Percentiles rank a stretch among this genome's conserved stretches.
These are phyloP conservation scores for Ophion ventricosus DNA, from an alignment of 2,888 invertebrate genomes.

Conservation along the genomic window DNA sequence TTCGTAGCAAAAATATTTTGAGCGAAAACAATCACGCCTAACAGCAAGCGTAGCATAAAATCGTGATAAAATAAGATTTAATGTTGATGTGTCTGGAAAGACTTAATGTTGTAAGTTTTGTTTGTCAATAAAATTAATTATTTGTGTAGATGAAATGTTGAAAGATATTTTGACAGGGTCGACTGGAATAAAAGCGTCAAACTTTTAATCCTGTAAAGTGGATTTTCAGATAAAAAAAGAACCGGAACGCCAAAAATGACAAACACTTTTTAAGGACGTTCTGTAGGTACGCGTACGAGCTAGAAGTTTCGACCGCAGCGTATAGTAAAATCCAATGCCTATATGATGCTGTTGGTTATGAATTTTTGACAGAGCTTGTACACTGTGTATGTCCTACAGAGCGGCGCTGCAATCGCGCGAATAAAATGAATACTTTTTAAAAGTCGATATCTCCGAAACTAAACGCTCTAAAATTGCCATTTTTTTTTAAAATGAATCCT, in stretches of 20 bases:
- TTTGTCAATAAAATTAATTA: conserved; percentile 48
- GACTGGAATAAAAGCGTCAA: background rate
- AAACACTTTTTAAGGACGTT: background rate
- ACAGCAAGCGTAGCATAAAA: background rate
- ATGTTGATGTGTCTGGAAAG: background rate
- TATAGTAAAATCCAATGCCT: no score
- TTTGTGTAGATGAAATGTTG: conserved; percentile 17
- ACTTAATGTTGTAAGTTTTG: conserved; percentile 35
- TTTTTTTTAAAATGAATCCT: no score
- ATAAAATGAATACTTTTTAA: no score
- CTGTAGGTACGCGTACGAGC: no score
- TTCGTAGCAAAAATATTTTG: conserved; percentile 14
- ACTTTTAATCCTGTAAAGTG: background rate
- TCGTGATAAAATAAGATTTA: background rate
- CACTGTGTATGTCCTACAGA: no score
- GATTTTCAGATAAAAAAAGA: background rate
- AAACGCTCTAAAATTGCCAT: no score
- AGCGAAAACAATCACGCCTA: conserved; percentile 53
- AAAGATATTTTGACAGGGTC: conserved; percentile 12
- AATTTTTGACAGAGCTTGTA: no score
- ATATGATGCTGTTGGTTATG: no score
- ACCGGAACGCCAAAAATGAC: background rate
- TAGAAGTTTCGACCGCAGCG: no score
- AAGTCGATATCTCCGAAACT: no score
- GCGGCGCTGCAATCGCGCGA: no score